Conservation (phyloP, 2,888 invertebrate species). For the Pollenia amentaria region DNA sequence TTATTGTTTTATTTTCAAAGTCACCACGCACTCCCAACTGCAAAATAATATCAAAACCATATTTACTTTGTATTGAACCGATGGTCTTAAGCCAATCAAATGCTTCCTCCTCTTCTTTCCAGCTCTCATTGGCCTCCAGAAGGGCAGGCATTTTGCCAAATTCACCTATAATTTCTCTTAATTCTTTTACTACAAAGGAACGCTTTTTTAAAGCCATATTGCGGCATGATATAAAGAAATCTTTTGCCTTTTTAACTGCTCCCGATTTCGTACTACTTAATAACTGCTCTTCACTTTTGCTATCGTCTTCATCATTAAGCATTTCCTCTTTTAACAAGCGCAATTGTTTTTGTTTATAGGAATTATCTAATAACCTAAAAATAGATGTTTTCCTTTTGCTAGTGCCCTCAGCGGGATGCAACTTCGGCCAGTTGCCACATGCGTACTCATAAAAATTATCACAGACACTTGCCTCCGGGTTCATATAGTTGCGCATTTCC, state of each 20-base stretch:
- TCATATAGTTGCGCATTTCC: conserved; percentile 81
- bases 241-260: conserved; percentile 77
- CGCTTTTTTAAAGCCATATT: conserved; percentile 71
- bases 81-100: conserved; percentile 81
- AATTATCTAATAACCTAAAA: conserved; percentile 77
- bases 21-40: conserved; percentile 76
- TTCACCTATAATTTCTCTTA: conserved; percentile 76
- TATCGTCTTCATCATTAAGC: conserved; percentile 74
- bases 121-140: conserved; percentile 66
- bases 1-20: conserved; percentile 74
- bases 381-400: conserved; percentile 79
- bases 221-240: conserved; percentile 81
- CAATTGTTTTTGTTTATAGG: conserved; percentile 79
- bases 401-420: conserved; percentile 79
- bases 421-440: conserved; percentile 81
- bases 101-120: conserved; percentile 73
- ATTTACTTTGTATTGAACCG: conserved; percentile 78
- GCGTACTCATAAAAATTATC: conserved; percentile 81
- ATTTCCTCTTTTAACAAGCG: conserved; percentile 76
- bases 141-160: conserved; percentile 81
- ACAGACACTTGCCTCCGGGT: conserved; percentile 78
- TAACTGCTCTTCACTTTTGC: conserved; percentile 63
- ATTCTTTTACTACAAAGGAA: conserved; percentile 64
- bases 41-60: conserved; percentile 80
- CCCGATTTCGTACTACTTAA: conserved; percentile 58